Conservation (phyloP, 2,797 vertebrate species). For the Propithecus perrieri region DNA sequence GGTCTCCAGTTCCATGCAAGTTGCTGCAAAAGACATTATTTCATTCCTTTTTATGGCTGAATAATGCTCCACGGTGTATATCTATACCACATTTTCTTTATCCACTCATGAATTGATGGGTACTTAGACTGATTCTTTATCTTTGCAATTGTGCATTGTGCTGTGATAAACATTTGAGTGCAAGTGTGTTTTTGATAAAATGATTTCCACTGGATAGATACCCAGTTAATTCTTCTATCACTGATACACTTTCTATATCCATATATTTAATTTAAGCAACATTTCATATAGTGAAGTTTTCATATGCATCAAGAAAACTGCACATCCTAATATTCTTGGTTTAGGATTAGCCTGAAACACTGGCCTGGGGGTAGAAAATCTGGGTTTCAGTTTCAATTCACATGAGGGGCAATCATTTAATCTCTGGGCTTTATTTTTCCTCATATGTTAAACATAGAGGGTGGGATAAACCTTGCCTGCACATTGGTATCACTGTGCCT, state of each 20-base stretch:
- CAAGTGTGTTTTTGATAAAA: not conserved
- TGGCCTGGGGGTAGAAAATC: not conserved
- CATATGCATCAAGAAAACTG: not conserved
- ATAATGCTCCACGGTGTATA: not conserved
- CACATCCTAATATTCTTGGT: not conserved
- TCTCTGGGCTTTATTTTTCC: not conserved
- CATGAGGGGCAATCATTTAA: not conserved
- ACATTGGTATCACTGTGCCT: not conserved
- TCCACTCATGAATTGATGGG: not conserved
- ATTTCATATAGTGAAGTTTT: not conserved
- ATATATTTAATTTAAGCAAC: not conserved
- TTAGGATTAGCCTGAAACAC: not conserved
- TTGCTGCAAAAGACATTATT: not conserved
- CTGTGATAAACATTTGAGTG: not conserved
- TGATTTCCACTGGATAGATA: not conserved
- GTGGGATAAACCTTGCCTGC: fast-evolving
- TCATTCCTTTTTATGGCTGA: not conserved
- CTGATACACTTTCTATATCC: not conserved
- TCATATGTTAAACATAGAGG: not conserved
- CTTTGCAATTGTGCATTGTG: not conserved
- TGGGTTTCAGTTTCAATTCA: not conserved
- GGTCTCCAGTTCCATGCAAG: not conserved
- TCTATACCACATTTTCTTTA: not conserved
- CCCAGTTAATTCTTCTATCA: not conserved
- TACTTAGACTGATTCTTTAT: not conserved